A percentile compares a stretch with the other conserved stretches of the same genome.
These are phyloP conservation scores for Ellobium chinense DNA, from an alignment of 2,888 invertebrate species.

Conservation along the genomic window DNA sequence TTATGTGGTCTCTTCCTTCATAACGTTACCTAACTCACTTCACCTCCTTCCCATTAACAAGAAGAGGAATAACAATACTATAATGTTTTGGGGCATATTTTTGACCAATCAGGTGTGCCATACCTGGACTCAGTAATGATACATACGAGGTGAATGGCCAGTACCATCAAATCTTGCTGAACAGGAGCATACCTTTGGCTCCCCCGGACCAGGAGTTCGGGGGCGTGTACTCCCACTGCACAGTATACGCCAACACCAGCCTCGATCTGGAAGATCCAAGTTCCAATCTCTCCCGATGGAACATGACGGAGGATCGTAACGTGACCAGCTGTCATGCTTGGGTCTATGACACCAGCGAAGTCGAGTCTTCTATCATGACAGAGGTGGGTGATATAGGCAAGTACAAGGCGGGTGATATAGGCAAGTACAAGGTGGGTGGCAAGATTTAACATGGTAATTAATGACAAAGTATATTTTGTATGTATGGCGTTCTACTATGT, in stretches of 20 bases:
- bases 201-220: neutral
- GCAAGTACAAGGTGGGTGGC: no score
- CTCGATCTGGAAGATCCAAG: neutral
- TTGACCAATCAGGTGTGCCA: neutral
- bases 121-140: conserved; percentile 15
- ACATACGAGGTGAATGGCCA: neutral
- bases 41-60: no score
- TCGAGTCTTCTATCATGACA: conserved; percentile 34
- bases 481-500: no score
- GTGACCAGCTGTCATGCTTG: conserved; percentile 35
- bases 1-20: no score
- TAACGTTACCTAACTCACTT: no score
- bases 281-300: neutral
- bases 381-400: conserved; percentile 43
- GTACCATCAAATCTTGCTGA: neutral
- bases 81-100: no score
- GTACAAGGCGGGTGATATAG: no score
- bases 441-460: no score
- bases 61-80: no score
- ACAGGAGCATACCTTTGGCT: neutral
- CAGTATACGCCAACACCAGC: neutral
- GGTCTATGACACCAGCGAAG: conserved; percentile 48
- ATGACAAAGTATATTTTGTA: no score
- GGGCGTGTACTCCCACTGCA: neutral
- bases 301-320: neutral